Percentiles rank a stretch among this genome's conserved stretches.
Evolutionary conservation across 2,113 vertebrate genomes (phyloP).

Genomic region (Phycodurus eques): DNA sequence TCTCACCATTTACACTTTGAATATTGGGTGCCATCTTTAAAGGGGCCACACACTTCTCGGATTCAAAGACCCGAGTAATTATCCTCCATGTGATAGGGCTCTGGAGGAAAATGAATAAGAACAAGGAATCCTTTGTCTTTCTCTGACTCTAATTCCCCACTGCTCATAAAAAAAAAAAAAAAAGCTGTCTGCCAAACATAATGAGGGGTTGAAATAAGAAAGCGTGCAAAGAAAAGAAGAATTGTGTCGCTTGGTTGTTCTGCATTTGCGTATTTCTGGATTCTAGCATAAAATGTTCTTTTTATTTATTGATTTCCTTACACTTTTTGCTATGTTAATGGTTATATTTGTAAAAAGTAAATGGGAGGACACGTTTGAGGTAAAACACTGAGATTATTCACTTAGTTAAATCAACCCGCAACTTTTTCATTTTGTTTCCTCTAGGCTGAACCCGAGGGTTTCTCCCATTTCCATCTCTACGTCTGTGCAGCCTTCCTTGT

Average conservation of each 20-base stretch:
- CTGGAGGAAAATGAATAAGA: slow-evolving; percentile 44
- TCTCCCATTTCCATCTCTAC: slow-evolving; percentile 96
- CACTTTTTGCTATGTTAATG: background rate
- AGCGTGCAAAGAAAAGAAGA: slow-evolving; percentile 21
- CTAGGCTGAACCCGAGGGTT: slow-evolving; percentile 94
- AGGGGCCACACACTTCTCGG: slow-evolving; percentile 13
- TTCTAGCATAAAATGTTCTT: slow-evolving; percentile 27
- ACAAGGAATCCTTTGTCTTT: slow-evolving; percentile 50
- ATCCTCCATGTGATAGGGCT: slow-evolving; percentile 39
- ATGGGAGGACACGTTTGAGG: slow-evolving; percentile 1
- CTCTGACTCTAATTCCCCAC: slow-evolving; percentile 32
- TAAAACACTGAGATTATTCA: background rate
- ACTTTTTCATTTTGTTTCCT: slow-evolving; percentile 16
- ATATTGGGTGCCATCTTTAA: slow-evolving; percentile 20
- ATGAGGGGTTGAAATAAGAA: slow-evolving; percentile 45
- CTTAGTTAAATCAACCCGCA: background rate
- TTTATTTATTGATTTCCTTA: background rate
- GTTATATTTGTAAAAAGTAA: slow-evolving; percentile 9
- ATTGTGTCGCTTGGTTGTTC: slow-evolving; percentile 31
- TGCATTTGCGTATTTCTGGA: slow-evolving; percentile 34
- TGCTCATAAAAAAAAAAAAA: slow-evolving; percentile 21
- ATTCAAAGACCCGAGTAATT: slow-evolving; percentile 53
- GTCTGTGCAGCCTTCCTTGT: slow-evolving; percentile 95
- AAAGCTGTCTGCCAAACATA: slow-evolving; percentile 26
- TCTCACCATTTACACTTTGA: slow-evolving; percentile 10